Conservation (phyloP, 2,888 invertebrate species). For the Oxycera nigricornis region DNA sequence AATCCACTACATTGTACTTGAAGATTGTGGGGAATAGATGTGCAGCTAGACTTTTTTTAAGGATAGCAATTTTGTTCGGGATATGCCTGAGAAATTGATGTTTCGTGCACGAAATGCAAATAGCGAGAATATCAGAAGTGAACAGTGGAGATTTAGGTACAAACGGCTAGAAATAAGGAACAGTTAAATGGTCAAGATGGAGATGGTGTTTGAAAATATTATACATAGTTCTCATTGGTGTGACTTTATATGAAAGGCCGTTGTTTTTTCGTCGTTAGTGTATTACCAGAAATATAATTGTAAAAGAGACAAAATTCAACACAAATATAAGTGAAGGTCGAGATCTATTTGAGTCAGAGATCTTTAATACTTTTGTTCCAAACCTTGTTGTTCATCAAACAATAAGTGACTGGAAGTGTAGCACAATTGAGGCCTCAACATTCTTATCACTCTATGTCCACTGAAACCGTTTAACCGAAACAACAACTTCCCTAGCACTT, state of each 20-base stretch:
- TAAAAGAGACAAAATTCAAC: no score
- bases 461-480: not conserved
- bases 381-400: no score
- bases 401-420: no score
- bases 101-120: constrained; percentile 19
- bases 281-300: not conserved
- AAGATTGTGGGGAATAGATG: not conserved
- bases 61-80: not conserved
- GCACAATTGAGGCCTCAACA: not conserved
- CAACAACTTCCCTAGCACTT: not conserved
- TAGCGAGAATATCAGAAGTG: no score
- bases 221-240: not conserved
- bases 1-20: not conserved
- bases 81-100: constrained; percentile 14
- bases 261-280: not conserved
- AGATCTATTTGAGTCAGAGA: no score
- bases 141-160: not conserved
- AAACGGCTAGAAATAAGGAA: not conserved
- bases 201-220: not conserved
- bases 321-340: no score
- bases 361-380: no score
- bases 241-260: not conserved
- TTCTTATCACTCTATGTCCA: not conserved
- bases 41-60: not conserved
- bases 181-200: not conserved